These are phyloP conservation scores for Halictus ligatus DNA, from an alignment of 2,888 invertebrate genomes.

Conservation along the genomic window DNA sequence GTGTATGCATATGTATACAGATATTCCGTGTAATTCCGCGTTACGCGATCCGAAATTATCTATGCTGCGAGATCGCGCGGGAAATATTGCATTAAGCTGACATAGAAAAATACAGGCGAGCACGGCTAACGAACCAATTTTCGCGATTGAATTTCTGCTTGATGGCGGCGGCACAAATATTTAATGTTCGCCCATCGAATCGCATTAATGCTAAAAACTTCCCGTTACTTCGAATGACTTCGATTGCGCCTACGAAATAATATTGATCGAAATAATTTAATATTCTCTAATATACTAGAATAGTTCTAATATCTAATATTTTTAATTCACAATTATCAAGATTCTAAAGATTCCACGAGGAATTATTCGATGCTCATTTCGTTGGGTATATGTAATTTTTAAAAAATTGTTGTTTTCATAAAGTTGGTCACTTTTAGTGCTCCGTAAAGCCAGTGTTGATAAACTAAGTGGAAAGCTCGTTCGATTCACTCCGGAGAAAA, in stretches of 20 bases:
- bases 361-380: too few relatives aligned
- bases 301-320: too few relatives aligned
- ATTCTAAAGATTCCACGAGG: too few relatives aligned
- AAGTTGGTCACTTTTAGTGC: too few relatives aligned
- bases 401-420: too few relatives aligned
- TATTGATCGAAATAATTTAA: neutral
- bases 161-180: neutral
- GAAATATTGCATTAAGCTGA: neutral
- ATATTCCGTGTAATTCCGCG: neutral
- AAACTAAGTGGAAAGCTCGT: too few relatives aligned
- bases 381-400: too few relatives aligned
- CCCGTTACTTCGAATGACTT: neutral
- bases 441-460: too few relatives aligned
- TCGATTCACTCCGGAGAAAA: too few relatives aligned
- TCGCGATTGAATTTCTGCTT: neutral
- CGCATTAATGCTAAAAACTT: neutral
- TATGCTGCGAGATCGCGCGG: neutral
- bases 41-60: neutral
- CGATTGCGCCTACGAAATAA: neutral
- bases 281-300: too few relatives aligned
- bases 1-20: neutral
- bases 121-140: neutral
- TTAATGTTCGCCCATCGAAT: conserved; percentile 3
- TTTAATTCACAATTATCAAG: too few relatives aligned
- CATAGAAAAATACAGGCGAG: neutral